Conservation (phyloP, 2,797 vertebrate genomes). For the Clarias laeviceps region DNA sequence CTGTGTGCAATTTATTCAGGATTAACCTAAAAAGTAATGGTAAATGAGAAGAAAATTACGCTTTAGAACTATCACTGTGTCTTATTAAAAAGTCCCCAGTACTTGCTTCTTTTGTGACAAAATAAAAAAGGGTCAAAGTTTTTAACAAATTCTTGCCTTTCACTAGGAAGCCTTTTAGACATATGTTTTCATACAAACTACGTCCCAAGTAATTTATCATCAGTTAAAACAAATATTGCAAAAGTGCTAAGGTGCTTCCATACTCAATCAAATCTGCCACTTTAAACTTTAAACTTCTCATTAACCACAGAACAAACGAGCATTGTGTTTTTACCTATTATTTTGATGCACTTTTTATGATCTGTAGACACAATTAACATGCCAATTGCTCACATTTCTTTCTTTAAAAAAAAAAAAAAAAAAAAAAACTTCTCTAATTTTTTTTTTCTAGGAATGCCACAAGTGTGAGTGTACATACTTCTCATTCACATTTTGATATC, state of each 20-base stretch:
- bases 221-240: background rate
- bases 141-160: background rate
- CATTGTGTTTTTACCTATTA: background rate
- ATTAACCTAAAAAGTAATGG: background rate
- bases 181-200: background rate
- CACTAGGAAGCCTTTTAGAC: background rate
- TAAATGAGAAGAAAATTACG: background rate
- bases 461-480: background rate
- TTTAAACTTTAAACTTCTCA: conserved; percentile 9
- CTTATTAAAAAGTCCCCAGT: background rate
- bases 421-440: background rate
- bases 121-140: background rate
- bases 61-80: background rate
- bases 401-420: background rate
- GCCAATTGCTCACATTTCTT: too few species aligned
- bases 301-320: background rate
- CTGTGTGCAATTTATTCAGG: background rate
- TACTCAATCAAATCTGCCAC: conserved; percentile 5
- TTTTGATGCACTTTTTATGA: conserved; percentile 14
- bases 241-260: background rate
- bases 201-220: background rate
- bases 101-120: background rate
- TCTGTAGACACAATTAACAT: background rate
- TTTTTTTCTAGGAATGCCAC: background rate
- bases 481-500: background rate